A percentile compares a stretch with the other conserved stretches of the same genome.
phyloP scores from a whole-genome alignment of 2,888 invertebrate genomes.

The Lepidocyrtinus sp. region DNA sequence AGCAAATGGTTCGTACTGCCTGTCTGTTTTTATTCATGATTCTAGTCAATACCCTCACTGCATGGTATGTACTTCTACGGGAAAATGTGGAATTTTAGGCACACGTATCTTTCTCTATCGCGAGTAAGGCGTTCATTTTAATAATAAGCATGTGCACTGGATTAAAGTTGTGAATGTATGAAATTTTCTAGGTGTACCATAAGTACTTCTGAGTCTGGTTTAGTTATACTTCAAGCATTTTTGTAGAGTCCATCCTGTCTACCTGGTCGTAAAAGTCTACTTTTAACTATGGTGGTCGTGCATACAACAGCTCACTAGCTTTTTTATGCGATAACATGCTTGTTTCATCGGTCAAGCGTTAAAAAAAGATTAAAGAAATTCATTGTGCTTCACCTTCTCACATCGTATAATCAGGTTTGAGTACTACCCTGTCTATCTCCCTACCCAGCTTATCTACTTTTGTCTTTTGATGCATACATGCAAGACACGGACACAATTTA shows the following conservation, averaged over 20 bases:
- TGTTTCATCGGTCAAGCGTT: slow-evolving; percentile 53
- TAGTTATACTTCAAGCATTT: neutral
- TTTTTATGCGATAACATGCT: slow-evolving; percentile 47
- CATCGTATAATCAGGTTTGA: too few species aligned
- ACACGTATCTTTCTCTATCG: neutral
- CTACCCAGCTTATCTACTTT: neutral
- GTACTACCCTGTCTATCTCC: too few species aligned
- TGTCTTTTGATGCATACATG: too few species aligned
- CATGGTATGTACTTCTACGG: neutral
- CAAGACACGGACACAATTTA: slow-evolving; percentile 13
- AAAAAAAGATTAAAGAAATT: slow-evolving; percentile 35
- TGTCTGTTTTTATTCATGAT: neutral
- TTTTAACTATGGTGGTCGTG: slow-evolving; percentile 41
- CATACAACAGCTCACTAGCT: slow-evolving; percentile 28
- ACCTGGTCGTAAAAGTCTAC: slow-evolving; percentile 43
- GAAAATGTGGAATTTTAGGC: neutral
- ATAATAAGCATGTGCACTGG: slow-evolving; percentile 5
- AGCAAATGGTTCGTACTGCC: slow-evolving; percentile 50
- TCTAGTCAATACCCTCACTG: neutral
- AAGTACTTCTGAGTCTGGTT: neutral
- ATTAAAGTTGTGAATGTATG: slow-evolving; percentile 4
- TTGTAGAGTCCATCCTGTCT: slow-evolving; percentile 34
- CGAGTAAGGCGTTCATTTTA: too few species aligned
- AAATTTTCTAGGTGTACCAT: slow-evolving; percentile 1
- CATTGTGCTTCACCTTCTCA: slow-evolving; percentile 15